These are phyloP conservation scores for Podarcis lilfordi DNA, from an alignment of 2,797 vertebrate genomes.

Conservation along the genomic window DNA sequence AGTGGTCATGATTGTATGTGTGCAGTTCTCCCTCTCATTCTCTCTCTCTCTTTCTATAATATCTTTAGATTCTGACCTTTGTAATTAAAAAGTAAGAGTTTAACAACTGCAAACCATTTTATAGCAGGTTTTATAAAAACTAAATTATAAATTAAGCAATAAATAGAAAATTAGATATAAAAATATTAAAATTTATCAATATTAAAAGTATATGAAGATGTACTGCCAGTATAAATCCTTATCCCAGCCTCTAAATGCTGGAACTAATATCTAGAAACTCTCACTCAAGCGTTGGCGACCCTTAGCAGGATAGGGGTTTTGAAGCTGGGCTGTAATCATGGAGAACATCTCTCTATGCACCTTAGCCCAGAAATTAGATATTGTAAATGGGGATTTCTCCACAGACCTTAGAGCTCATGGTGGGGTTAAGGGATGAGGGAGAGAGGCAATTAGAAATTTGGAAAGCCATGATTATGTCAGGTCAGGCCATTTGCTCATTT, in stretches of 20 bases:
- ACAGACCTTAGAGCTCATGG: background rate
- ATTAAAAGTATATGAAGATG: background rate
- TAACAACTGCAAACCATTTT: background rate
- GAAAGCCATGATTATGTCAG: background rate
- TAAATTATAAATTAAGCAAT: constrained; percentile 13
- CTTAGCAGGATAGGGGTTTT: background rate
- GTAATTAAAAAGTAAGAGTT: background rate
- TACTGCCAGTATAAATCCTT: background rate
- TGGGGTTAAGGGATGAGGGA: background rate
- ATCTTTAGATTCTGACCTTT: background rate
- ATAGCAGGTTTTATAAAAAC: background rate
- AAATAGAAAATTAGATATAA: constrained; percentile 5
- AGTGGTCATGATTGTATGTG: background rate
- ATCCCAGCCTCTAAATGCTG: background rate
- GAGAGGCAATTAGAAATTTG: background rate
- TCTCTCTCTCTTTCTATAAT: too few species aligned
- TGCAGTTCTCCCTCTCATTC: background rate
- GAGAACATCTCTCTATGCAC: background rate
- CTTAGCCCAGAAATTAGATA: background rate
- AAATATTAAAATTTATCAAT: constrained; percentile 2
- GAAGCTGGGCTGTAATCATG: background rate
- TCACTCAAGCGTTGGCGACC: background rate
- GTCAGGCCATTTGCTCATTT: background rate
- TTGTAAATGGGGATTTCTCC: background rate
- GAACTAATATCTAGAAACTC: background rate